Conservation (phyloP, 1,140 invertebrate genomes). For the Mamestra configurata region DNA sequence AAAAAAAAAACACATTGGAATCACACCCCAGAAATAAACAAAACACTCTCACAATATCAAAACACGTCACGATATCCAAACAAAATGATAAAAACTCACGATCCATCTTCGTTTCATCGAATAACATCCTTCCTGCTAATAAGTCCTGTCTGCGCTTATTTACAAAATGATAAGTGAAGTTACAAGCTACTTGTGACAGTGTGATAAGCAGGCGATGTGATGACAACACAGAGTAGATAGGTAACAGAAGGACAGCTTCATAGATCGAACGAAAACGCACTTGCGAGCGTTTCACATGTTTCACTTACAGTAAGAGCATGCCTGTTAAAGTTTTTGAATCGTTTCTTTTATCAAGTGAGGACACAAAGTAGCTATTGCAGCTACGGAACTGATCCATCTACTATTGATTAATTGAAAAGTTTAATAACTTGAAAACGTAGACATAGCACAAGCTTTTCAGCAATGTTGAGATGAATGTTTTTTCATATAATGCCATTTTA, state of each 20-base stretch:
- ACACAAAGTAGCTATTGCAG: too few relatives aligned
- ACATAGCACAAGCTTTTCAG: too few relatives aligned
- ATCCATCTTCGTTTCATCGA: slow-evolving; percentile 38
- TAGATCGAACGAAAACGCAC: too few relatives aligned
- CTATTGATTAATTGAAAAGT: too few relatives aligned
- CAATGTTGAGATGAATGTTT: too few relatives aligned
- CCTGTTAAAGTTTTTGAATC: too few relatives aligned
- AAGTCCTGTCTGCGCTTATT: slow-evolving; percentile 46
- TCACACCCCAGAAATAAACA: not conserved
- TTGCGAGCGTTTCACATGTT: too few relatives aligned
- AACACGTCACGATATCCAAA: slow-evolving; percentile 25
- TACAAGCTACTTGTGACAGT: slow-evolving; percentile 39
- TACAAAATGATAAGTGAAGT: slow-evolving; percentile 51
- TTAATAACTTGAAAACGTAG: too few relatives aligned
- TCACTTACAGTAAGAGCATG: too few relatives aligned
- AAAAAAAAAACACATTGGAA: not conserved
- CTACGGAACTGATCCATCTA: too few relatives aligned
- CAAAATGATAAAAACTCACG: slow-evolving; percentile 45
- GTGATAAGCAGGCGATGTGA: slow-evolving; percentile 42
- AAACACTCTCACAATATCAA: not conserved
- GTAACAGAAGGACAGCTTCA: not conserved
- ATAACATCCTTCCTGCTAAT: slow-evolving; percentile 29
- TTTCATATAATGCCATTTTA: too few relatives aligned
- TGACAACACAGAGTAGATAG: not conserved
- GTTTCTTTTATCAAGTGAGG: too few relatives aligned